Base-by-base conservation (phyloP, 2,113 vertebrate species). In the Antidorcas marsupialis region DNA sequence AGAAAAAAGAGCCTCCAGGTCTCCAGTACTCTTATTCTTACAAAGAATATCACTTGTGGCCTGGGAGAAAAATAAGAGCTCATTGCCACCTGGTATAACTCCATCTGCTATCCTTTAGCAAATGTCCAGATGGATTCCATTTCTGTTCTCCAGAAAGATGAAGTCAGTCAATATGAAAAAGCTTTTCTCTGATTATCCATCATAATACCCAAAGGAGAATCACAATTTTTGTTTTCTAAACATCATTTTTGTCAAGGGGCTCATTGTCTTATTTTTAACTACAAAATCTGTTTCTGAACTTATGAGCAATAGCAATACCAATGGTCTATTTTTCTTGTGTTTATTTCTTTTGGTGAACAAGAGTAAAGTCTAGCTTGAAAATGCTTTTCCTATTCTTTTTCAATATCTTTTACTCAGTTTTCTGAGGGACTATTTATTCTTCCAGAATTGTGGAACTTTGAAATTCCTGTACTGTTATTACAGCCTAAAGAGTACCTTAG, bases 41-140 rank as follows among this genome's bases (percentile, higher is more conserved):
- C 50, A 96, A 96, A 92, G 47, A 92, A 39, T 6, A 71, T 64
- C 17, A 90, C n/a, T 67, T 84, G 84, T 96, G 23, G 89, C 67
- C 96, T 84, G 96, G 0, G 0, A 92, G 60, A 95, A 7, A 89
- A n/a, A 33, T 0, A 91, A 84, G 57, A 83, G 79, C 50, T 97
- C n/a, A 6, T 36, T 50, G 71, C 43, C 13, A 96, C 28, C 17
- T 45, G 53, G 28, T 47, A 8, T 11, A 0, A 0, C 87, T 97
- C 95, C 52, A 64, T 88, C 76, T 94, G 85, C 64, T 92, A 43
- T 91, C 84, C 74, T 96, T 97, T 59, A 45, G 82, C 67, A 23
- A 0, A 89, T 36, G 59, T 97, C 62, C 93, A 98, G 93, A 97
- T 98, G 96, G 89, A 76, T 98, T 95, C 64, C 82, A 95, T 96